Percentiles rank a stretch among this genome's conserved stretches.
These are phyloP conservation scores for Montipora sp. DNA, from an alignment of 64 coral and sea anemone species.

Conservation along the genomic window DNA sequence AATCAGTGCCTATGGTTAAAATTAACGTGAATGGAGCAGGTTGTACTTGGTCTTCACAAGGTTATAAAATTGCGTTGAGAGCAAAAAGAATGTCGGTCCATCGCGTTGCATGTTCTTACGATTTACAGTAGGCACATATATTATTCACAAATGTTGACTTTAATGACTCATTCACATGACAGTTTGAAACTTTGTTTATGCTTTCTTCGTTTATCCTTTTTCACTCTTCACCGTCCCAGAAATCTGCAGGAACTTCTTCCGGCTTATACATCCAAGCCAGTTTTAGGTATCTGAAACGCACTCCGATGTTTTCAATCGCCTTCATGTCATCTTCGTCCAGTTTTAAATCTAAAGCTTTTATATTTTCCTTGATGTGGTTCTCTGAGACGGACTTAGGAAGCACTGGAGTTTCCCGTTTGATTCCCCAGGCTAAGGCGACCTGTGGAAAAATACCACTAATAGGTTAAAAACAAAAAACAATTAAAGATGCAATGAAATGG, in stretches of 20 bases:
- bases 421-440: constrained; percentile 66
- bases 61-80: too few relatives aligned
- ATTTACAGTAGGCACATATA: too few relatives aligned
- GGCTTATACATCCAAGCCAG: constrained; percentile 22
- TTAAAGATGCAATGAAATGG: too few relatives aligned
- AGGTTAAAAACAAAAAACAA: too few relatives aligned
- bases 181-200: too few relatives aligned
- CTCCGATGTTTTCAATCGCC: constrained; percentile 49
- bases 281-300: constrained; percentile 34
- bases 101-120: too few relatives aligned
- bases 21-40: too few relatives aligned
- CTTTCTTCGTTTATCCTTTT: background rate
- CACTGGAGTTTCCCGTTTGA: constrained; percentile 53
- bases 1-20: too few relatives aligned
- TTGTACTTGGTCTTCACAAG: too few relatives aligned
- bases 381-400: constrained; percentile 68
- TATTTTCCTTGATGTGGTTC: constrained; percentile 64
- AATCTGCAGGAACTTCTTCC: constrained; percentile 30
- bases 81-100: too few relatives aligned
- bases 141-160: too few relatives aligned
- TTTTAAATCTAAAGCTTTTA: constrained; percentile 42
- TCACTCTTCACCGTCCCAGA: constrained; percentile 65
- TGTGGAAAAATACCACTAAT: background rate
- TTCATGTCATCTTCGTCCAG: constrained; percentile 69
- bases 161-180: too few relatives aligned